phyloP scores from a whole-genome alignment of 2,797 vertebrate species.

The Paratrypauchen microcephalus region DNA sequence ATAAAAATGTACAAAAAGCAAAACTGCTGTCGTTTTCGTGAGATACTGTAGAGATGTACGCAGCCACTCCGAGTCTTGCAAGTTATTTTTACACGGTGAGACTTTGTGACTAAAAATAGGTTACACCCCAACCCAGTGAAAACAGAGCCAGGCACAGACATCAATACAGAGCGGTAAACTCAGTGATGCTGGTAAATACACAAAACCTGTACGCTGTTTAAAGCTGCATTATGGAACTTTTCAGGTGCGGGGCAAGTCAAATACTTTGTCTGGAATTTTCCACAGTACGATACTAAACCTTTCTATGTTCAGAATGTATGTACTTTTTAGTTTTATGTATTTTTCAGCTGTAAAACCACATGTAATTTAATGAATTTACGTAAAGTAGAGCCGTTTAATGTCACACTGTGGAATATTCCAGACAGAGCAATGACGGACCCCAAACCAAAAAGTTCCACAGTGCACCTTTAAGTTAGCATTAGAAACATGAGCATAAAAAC shows the following conservation, averaged over 20 bases:
- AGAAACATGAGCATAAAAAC: not conserved
- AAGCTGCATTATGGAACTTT: not conserved
- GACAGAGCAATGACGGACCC: too few relatives aligned
- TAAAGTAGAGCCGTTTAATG: too few relatives aligned
- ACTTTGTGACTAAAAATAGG: constrained; percentile 56
- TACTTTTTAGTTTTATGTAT: too few relatives aligned
- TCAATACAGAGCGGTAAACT: constrained; percentile 21
- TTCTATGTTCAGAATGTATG: too few relatives aligned
- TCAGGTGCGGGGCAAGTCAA: too few relatives aligned
- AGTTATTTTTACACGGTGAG: constrained; percentile 60
- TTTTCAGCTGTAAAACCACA: too few relatives aligned
- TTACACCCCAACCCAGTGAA: constrained; percentile 38
- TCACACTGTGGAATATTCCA: too few relatives aligned
- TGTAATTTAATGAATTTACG: too few relatives aligned
- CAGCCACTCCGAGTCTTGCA: constrained; percentile 25
- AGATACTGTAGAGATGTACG: constrained; percentile 1
- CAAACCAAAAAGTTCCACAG: too few relatives aligned
- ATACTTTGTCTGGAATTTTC: too few relatives aligned
- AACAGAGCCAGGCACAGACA: constrained; percentile 36
- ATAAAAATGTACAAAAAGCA: not conserved
- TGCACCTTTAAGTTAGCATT: too few relatives aligned
- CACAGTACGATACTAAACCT: too few relatives aligned
- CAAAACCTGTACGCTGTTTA: not conserved
- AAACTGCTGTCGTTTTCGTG: not conserved
- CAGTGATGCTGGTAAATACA: constrained; percentile 11